Evolutionary conservation across 1,140 invertebrate genomes (phyloP), one percentile per base, ranked within the genome.

Genomic region (Phocides pigmalion): DNA sequence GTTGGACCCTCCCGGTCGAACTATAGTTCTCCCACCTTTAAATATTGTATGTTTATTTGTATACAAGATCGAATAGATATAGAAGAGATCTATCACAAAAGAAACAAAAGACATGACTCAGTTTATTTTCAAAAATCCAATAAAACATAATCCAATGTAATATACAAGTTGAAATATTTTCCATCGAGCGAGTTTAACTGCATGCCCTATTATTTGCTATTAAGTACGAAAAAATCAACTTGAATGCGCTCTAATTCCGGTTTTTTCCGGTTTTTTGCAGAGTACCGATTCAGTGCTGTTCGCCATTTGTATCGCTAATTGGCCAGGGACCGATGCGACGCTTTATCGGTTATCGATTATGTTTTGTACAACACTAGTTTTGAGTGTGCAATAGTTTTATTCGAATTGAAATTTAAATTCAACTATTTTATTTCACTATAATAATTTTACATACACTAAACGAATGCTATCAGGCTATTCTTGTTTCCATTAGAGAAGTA

Each of bases 301-400:
- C 54, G 54, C 64, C 56, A 65, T 65, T 65, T 65, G 64, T 65
- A 51, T 58, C 64, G 35, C 64, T 65, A 65, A 65, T 65, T 65
- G 64, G 54, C 54, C 37, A 11, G 56, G 32, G 54, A 59, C 53
- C 64, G 64, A 66, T 56, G 53, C 64, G 53, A 58, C 54, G 54
- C 14, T 58, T 58, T 58, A 58, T 46, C 54, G 54, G 22, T 46
- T 46, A 58, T 58, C 54, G 54, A 58, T 58, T 58, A 58, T 39
- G 16, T 54, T 54, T 46, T 58, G 39, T 28, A 58, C 54, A 58
- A 58, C 54, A 58, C 54, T 32, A 58, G 54, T 58, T 58, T 58
- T 32, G 22, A 22, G 39, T 46, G 54, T 15, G 20, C 20, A 14
- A 56, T 35, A 56, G 37, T 28, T 32, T 32, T n/a, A n/a, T n/a